These are phyloP conservation scores for Netta rufina DNA, from an alignment of 2,797 vertebrate genomes.

Conservation along the genomic window DNA sequence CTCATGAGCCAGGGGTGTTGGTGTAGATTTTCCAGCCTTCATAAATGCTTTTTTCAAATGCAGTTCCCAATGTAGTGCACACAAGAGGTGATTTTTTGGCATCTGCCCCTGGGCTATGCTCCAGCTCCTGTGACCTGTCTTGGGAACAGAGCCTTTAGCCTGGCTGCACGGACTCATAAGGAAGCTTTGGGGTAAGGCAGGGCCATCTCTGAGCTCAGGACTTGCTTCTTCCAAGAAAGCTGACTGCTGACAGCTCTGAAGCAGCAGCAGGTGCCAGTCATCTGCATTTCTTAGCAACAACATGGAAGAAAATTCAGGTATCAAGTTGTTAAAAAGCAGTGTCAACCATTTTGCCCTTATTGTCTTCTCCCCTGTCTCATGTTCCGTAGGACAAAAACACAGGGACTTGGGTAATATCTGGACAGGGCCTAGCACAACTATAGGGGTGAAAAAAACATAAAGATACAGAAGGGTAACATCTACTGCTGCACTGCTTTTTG, in stretches of 20 bases:
- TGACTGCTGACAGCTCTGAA: background rate
- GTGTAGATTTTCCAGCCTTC: background rate
- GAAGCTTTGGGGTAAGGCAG: accelerated
- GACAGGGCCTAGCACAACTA: too few species aligned
- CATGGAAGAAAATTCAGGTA: background rate
- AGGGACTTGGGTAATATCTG: background rate
- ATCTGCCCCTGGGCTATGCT: background rate
- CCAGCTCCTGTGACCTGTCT: background rate
- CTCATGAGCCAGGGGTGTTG: accelerated
- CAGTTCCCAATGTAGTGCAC: background rate
- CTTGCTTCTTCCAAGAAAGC: background rate
- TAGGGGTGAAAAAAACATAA: background rate
- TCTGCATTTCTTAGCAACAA: background rate
- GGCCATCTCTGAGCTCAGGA: background rate
- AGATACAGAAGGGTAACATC: background rate
- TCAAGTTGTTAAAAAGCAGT: background rate
- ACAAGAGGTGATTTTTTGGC: background rate
- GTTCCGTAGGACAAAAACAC: background rate
- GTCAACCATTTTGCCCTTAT: background rate
- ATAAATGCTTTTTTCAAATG: background rate
- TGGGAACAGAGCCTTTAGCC: background rate
- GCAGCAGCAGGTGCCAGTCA: background rate
- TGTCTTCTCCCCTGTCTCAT: background rate
- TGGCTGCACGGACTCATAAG: accelerated
- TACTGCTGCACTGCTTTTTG: background rate